Evolutionary conservation across 92 coral and sea anemone genomes (phyloP).

Genomic region (Palythoa grandiflora): DNA sequence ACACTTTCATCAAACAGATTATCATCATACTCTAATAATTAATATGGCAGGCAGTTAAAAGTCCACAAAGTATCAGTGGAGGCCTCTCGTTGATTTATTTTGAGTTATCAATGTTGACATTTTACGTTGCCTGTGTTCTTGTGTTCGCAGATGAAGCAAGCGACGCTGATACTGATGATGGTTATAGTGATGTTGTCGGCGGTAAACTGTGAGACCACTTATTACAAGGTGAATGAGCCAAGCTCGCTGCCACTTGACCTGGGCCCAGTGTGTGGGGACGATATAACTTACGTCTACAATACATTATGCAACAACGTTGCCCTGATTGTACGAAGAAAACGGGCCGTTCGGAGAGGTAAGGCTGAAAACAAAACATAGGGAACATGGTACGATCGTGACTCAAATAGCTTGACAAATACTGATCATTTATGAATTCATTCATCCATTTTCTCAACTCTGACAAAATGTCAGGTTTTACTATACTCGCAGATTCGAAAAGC

Average conservation of each 20-base stretch:
- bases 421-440: too few species aligned
- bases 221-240: neutral
- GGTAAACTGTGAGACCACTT: neutral
- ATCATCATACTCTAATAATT: too few species aligned
- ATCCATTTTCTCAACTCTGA: too few species aligned
- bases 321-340: constrained; percentile 5
- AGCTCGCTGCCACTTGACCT: neutral
- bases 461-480: too few species aligned
- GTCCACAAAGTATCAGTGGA: too few species aligned
- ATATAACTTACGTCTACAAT: neutral
- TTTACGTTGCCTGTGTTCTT: neutral
- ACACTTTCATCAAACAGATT: too few species aligned
- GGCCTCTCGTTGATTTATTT: too few species aligned
- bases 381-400: neutral
- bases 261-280: neutral
- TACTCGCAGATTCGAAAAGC: too few species aligned
- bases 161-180: neutral
- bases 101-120: too few species aligned
- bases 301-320: neutral
- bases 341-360: constrained; percentile 25
- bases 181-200: neutral
- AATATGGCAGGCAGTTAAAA: too few species aligned
- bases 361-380: too few species aligned
- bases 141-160: neutral
- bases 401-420: too few species aligned